A percentile compares a stretch with the other conserved stretches of the same genome.
Conservation (phyloP, 2,888 invertebrate species). For the Heliconius ethilla region DNA sequence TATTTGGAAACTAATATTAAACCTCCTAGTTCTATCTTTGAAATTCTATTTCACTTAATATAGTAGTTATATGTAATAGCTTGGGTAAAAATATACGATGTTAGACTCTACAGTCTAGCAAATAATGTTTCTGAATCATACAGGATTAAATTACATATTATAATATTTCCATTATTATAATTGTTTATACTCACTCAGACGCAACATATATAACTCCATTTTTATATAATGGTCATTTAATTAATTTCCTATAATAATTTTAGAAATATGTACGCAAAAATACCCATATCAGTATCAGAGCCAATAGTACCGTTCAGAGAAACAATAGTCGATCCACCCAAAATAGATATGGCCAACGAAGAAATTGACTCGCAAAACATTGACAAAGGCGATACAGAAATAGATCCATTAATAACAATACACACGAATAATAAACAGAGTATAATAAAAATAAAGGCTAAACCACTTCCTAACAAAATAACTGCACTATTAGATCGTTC, state of each 20-base stretch:
- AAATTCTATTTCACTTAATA: too few relatives aligned
- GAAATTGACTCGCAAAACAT: slow-evolving; percentile 85
- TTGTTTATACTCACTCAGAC: neutral
- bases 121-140: too few relatives aligned
- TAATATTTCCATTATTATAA: too few relatives aligned
- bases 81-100: too few relatives aligned
- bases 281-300: slow-evolving; percentile 94
- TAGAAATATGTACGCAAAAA: slow-evolving; percentile 88
- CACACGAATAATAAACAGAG: slow-evolving; percentile 88
- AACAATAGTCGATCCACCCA: slow-evolving; percentile 92
- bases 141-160: too few relatives aligned
- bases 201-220: neutral
- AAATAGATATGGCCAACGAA: slow-evolving; percentile 92
- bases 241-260: slow-evolving; percentile 43
- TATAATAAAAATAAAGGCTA: slow-evolving; percentile 87
- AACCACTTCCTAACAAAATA: slow-evolving; percentile 88
- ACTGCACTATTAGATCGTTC: slow-evolving; percentile 87
- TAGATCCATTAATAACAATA: slow-evolving; percentile 81
- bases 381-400: slow-evolving; percentile 72
- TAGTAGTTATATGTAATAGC: too few relatives aligned
- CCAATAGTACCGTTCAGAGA: slow-evolving; percentile 98
- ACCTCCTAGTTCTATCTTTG: too few relatives aligned
- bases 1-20: too few relatives aligned
- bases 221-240: neutral
- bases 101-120: too few relatives aligned